Conservation (phyloP, 2,797 vertebrate genomes). For the Myoxocephalus aenaeus region DNA sequence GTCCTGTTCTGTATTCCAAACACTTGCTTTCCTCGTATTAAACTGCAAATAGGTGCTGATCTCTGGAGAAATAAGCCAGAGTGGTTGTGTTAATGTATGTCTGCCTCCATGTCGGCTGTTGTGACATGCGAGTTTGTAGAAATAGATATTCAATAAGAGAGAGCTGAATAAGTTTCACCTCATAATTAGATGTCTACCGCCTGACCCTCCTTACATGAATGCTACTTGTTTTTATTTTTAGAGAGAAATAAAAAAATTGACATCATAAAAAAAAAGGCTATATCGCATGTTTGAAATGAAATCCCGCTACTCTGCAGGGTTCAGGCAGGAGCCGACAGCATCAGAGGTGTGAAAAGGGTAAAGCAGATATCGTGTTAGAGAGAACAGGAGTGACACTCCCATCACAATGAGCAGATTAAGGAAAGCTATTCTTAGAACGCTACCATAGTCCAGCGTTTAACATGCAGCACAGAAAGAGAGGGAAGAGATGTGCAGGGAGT, state of each 20-base stretch:
- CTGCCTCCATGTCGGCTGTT: constrained; percentile 8
- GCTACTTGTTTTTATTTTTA: background rate
- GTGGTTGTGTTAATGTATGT: constrained; percentile 22
- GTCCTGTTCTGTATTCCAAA: constrained; percentile 32
- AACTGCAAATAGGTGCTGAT: constrained; percentile 55
- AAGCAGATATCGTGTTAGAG: constrained; percentile 34
- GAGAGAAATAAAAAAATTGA: constrained; percentile 3
- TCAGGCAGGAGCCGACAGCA: constrained; percentile 21
- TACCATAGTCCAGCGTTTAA: constrained; percentile 59
- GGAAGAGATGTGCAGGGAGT: constrained; percentile 32
- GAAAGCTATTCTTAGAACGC: constrained; percentile 67
- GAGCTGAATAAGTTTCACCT: constrained; percentile 17
- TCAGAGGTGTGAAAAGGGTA: constrained; percentile 34
- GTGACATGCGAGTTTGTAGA: constrained; percentile 27
- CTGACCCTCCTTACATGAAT: background rate
- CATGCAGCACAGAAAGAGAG: constrained; percentile 43
- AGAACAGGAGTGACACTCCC: constrained; percentile 42
- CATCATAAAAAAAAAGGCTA: background rate
- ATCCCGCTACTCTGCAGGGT: constrained; percentile 21
- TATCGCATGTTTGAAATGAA: constrained; percentile 1
- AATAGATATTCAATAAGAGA: constrained; percentile 6
- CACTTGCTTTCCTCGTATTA: constrained; percentile 33
- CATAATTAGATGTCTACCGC: background rate
- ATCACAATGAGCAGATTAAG: constrained; percentile 64
- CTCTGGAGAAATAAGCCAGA: constrained; percentile 51